Percentiles rank a stretch among this genome's conserved stretches.
Conservation (phyloP, 2,113 vertebrate genomes). For the Aptenodytes forsteri region DNA sequence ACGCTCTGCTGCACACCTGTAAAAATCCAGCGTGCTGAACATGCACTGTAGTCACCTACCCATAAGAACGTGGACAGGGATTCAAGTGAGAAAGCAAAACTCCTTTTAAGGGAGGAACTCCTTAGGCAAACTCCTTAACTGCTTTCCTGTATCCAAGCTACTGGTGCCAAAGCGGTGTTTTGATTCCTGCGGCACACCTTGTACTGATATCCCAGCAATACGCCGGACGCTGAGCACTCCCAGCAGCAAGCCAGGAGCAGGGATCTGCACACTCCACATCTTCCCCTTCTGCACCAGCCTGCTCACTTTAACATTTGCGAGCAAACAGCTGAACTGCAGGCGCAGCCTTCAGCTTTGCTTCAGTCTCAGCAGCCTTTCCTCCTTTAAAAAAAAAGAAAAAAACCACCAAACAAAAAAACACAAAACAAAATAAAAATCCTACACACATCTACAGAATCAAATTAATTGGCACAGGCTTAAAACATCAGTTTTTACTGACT, state of each 20-base stretch:
- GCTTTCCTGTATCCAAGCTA: neutral
- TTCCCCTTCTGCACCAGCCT: neutral
- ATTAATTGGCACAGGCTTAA: neutral
- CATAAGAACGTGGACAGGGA: rapidly evolving
- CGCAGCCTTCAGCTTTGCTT: neutral
- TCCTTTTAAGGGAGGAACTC: neutral
- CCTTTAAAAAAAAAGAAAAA: neutral
- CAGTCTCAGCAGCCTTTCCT: neutral
- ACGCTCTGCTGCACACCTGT: neutral
- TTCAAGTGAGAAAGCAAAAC: neutral
- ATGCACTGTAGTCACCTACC: neutral
- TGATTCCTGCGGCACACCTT: neutral
- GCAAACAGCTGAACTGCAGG: neutral
- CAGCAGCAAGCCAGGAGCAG: neutral
- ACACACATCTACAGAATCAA: neutral
- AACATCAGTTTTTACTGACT: neutral
- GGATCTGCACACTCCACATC: neutral
- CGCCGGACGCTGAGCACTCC: neutral
- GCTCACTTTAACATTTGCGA: rapidly evolving
- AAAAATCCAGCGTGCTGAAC: neutral
- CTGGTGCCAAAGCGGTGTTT: rapidly evolving
- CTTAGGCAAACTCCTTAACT: neutral
- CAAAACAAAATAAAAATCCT: neutral
- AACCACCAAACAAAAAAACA: no score
- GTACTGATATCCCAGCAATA: neutral